Conservation (phyloP, 2,113 vertebrate genomes). For the Peromyscus maniculatus region DNA sequence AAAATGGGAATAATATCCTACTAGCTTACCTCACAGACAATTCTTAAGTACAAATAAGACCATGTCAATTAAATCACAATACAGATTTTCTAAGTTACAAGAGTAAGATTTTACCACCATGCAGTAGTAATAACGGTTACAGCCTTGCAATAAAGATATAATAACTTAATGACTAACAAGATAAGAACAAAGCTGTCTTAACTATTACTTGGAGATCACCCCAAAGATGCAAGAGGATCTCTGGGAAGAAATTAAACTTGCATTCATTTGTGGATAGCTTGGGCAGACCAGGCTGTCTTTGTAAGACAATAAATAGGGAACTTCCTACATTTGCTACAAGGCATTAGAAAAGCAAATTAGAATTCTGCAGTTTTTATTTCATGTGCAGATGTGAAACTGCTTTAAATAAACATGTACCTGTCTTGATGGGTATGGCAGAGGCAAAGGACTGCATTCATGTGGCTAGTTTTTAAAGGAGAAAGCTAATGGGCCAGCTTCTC, state of each 20-base stretch:
- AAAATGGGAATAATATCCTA: constrained; percentile 60
- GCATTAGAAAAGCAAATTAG: constrained; percentile 63
- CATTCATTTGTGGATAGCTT: neutral
- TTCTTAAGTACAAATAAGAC: constrained; percentile 7
- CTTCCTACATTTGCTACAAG: constrained; percentile 45
- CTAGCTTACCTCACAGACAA: neutral
- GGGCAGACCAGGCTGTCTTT: neutral
- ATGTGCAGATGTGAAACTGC: constrained; percentile 65
- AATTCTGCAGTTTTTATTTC: constrained; percentile 44
- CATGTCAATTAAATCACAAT: constrained; percentile 45
- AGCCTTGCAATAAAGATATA: constrained; percentile 49
- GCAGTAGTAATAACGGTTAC: constrained; percentile 1
- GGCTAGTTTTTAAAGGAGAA: neutral
- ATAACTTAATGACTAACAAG: constrained; percentile 43
- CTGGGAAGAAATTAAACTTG: constrained; percentile 54
- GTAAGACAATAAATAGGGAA: constrained; percentile 39
- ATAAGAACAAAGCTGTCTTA: constrained; percentile 33
- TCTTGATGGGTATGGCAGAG: neutral
- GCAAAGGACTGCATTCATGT: neutral
- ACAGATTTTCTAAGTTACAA: constrained; percentile 37
- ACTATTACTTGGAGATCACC: neutral
- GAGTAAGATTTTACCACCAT: neutral
- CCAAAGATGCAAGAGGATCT: constrained; percentile 35
- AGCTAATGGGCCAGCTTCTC: neutral
- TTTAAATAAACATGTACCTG: constrained; percentile 59